phyloP scores from a whole-genome alignment of 1,140 invertebrate genomes.

The Aradophagus sp. region DNA sequence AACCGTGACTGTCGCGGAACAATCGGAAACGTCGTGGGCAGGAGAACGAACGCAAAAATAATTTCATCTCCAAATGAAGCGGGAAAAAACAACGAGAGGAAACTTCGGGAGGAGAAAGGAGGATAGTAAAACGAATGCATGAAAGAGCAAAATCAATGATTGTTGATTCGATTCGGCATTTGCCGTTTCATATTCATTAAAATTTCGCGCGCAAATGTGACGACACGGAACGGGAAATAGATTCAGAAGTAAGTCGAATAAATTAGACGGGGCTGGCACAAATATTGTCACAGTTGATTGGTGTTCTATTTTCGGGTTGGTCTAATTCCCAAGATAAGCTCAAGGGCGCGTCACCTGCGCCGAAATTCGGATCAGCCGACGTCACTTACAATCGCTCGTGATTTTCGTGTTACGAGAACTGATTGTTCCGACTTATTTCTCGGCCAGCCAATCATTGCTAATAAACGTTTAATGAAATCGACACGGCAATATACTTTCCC shows the following conservation, averaged over 20 bases:
- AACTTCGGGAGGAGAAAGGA: too few relatives aligned
- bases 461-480: too few relatives aligned
- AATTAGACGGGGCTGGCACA: conserved; percentile 42
- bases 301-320: conserved; percentile 36
- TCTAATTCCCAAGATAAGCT: conserved; percentile 35
- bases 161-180: conserved; percentile 30
- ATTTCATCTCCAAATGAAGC: too few relatives aligned
- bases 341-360: conserved; percentile 9
- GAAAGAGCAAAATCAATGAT: too few relatives aligned
- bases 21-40: too few relatives aligned
- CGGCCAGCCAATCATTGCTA: too few relatives aligned
- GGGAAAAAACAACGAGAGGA: too few relatives aligned
- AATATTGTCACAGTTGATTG: conserved; percentile 49
- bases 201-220: conserved; percentile 29
- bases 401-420: conserved; percentile 20
- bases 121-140: conserved; percentile 5
- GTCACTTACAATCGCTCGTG: conserved; percentile 11
- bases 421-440: conserved; percentile 4
- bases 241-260: conserved; percentile 50
- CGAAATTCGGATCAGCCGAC: conserved; percentile 16
- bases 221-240: conserved; percentile 32
- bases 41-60: too few relatives aligned
- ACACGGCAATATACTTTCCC: too few relatives aligned
- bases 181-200: conserved; percentile 38
- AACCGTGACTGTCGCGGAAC: too few relatives aligned